Conservation (phyloP, 1,140 invertebrate species). For the Drosophila quadrilineata region DNA sequence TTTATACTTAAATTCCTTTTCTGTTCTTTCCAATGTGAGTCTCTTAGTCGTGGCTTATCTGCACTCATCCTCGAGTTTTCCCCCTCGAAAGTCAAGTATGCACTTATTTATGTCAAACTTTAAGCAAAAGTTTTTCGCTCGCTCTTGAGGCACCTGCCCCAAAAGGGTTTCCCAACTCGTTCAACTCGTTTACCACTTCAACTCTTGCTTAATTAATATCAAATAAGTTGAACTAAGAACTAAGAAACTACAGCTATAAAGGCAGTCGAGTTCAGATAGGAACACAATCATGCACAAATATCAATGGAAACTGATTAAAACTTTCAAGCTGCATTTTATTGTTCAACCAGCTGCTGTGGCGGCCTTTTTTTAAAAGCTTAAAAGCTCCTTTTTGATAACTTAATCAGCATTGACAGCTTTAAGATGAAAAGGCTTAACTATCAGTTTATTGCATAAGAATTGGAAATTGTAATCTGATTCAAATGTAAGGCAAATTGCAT, state of each 20-base stretch:
- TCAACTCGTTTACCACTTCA: slow-evolving; percentile 22
- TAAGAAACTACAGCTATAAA: too few species aligned
- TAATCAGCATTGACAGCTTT: too few species aligned
- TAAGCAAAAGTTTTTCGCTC: slow-evolving; percentile 42
- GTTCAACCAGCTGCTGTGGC: too few species aligned
- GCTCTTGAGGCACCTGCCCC: slow-evolving; percentile 38
- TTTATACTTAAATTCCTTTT: slow-evolving; percentile 24
- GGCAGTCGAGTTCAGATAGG: neutral
- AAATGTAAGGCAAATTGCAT: too few species aligned
- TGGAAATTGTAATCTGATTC: too few species aligned
- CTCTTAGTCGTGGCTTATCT: slow-evolving; percentile 21
- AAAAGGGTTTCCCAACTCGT: slow-evolving; percentile 24
- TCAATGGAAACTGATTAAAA: slow-evolving; percentile 39
- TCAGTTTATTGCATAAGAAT: too few species aligned
- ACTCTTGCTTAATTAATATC: slow-evolving; percentile 60
- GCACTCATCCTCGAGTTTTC: too few species aligned
- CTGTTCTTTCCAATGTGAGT: neutral
- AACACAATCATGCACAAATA: neutral
- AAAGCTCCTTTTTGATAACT: too few species aligned
- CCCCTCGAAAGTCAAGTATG: slow-evolving; percentile 19
- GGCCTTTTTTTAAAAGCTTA: too few species aligned
- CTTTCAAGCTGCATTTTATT: slow-evolving; percentile 42
- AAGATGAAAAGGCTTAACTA: too few species aligned
- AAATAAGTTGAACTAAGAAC: neutral
- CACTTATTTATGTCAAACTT: slow-evolving; percentile 52